Percentiles rank a stretch among this genome's conserved stretches.
These are phyloP conservation scores for Pomatorhinus ruficollis DNA, from an alignment of 2,113 vertebrate genomes.

Conservation along the genomic window DNA sequence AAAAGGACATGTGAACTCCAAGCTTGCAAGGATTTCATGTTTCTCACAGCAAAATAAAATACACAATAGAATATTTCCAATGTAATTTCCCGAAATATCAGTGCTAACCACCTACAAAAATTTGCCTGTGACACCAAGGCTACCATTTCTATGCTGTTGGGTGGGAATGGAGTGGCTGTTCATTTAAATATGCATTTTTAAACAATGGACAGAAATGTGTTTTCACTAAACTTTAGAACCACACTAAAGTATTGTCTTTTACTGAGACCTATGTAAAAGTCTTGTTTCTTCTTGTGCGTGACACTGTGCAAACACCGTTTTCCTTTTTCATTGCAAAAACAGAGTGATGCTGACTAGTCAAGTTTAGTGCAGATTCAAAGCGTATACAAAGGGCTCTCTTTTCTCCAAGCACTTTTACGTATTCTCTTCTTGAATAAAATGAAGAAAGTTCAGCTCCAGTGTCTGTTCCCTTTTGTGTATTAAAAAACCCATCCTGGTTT, in stretches of 20 bases:
- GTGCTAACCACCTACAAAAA: neutral
- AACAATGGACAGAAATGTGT: neutral
- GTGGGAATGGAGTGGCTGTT: neutral
- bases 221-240: neutral
- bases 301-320: neutral
- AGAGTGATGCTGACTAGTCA: neutral
- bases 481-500: conserved; percentile 5
- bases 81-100: neutral
- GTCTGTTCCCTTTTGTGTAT: conserved; percentile 42
- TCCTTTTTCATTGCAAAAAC: neutral
- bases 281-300: neutral
- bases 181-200: neutral
- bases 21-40: neutral
- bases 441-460: neutral
- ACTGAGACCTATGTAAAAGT: neutral
- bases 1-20: conserved; percentile 57
- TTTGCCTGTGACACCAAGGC: neutral
- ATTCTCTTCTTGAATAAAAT: neutral
- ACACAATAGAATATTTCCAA: neutral
- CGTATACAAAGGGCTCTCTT: neutral
- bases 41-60: neutral
- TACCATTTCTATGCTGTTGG: neutral
- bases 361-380: neutral
- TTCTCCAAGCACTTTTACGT: neutral
- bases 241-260: neutral